Evolutionary conservation across 2,888 invertebrate species (phyloP), one percentile per base, ranked within the genome.

Genomic region (Malthinus flaveolus): DNA sequence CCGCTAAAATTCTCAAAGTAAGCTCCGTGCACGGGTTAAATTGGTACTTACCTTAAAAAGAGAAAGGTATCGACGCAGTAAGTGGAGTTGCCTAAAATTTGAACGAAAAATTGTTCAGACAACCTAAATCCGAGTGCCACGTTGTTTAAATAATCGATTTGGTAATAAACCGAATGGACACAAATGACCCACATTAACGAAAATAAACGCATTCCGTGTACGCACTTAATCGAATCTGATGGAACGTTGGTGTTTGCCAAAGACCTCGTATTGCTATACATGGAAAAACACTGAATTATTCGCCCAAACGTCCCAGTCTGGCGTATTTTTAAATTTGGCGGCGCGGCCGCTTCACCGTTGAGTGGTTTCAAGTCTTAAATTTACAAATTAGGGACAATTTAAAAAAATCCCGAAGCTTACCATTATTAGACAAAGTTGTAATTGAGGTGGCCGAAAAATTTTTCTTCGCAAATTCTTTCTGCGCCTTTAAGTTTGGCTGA

Each of bases 171-270:
- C 5, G 81, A 78, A 64, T 86, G 85, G 1, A 80, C 81, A 57
- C 81, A 69, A 42, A 85, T 79, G 12, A 85, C 82, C 83, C 85
- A 85, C 31, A 80, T 64, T 81, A 85, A 84, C 11, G 82, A 79
- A 12, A 85, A 71, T 62, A 84, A 82, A 62, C 82, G 75, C 7
- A 84, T 55, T 0, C 84, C 84, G 62, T 84, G 82, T 9, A 85
- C 74, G 3, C 75, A 71, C 0, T 72, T 64, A 1, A 85, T 62
- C 0, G 78, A 71, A 11, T 78, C 76, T 0, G 67, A 35, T 3
- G 70, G 62, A 3, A 76, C 48, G 11, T 74, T 72, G 0, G 79
- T 79, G 32, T 73, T 71, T 10, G 83, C 72, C 36, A 84, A 74
- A 5, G 73, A 71, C 50, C 71, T 77, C 0, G 78, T 73, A 61